Conservation (phyloP, 2,113 vertebrate species). For the Arothron firmamentum region DNA sequence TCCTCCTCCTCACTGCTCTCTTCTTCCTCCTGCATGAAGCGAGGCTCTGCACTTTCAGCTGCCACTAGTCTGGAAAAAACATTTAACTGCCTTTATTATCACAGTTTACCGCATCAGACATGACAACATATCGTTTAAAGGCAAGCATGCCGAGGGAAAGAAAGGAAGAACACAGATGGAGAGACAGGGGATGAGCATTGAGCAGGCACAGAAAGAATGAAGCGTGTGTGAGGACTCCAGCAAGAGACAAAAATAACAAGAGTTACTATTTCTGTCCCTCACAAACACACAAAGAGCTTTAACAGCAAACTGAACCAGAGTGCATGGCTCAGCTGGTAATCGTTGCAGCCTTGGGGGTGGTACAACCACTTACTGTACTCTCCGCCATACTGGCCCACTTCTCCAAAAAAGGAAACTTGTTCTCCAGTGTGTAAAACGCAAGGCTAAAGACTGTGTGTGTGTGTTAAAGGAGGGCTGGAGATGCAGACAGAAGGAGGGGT, state of each 20-base stretch:
- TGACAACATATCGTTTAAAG: neutral
- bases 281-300: constrained; percentile 26
- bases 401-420: neutral
- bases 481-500: neutral
- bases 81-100: neutral
- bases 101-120: neutral
- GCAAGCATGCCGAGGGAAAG: neutral
- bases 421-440: neutral
- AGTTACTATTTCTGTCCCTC: constrained; percentile 25
- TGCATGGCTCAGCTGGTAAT: constrained; percentile 31
- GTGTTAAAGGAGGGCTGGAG: neutral
- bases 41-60: constrained; percentile 83
- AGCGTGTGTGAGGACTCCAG: constrained; percentile 26
- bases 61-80: constrained; percentile 77
- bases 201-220: constrained; percentile 7
- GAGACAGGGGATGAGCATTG: constrained; percentile 14
- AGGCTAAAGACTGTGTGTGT: neutral
- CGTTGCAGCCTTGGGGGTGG: constrained; percentile 12
- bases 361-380: constrained; percentile 31
- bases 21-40: constrained; percentile 71
- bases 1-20: constrained; percentile 89
- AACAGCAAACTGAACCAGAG: constrained; percentile 33
- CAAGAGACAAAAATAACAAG: constrained; percentile 40
- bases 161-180: constrained; percentile 22
- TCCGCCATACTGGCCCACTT: constrained; percentile 23